Evolutionary conservation across 2,888 invertebrate species (phyloP).

Genomic region (Cerceris ruficornis): DNA sequence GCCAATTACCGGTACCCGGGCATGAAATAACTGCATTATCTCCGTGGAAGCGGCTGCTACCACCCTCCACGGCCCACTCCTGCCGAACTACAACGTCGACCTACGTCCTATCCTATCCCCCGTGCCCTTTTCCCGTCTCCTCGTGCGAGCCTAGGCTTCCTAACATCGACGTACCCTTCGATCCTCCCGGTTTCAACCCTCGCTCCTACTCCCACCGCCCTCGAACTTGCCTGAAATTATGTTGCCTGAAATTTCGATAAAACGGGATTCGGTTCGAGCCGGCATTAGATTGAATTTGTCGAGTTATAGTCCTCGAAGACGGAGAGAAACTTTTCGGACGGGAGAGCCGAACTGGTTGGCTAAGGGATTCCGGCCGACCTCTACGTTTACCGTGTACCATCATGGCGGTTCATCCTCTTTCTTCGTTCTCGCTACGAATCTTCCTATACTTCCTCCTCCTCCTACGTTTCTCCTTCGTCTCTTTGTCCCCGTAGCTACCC

Average conservation of each 20-base stretch:
- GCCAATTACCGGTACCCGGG: conserved; percentile 80
- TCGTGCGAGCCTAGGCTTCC: conserved; percentile 37
- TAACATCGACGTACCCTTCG: conserved; percentile 36
- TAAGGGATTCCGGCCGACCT: conserved; percentile 57
- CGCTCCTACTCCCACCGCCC: conserved; percentile 28
- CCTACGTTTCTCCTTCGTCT: conserved; percentile 7
- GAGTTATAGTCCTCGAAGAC: conserved; percentile 72
- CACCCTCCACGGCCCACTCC: conserved; percentile 55
- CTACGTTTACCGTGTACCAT: conserved; percentile 51
- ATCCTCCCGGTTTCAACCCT: conserved; percentile 48
- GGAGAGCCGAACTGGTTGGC: conserved; percentile 57
- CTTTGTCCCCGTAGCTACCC: conserved; percentile 42
- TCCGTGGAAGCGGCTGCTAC: conserved; percentile 76
- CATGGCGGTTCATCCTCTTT: conserved; percentile 22
- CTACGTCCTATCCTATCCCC: conserved; percentile 44
- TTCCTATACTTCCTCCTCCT: conserved; percentile 6
- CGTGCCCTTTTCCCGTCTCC: conserved; percentile 26
- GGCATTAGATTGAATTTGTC: conserved; percentile 76
- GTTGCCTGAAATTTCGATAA: conserved; percentile 78
- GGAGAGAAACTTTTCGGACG: conserved; percentile 71
- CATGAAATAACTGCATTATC: conserved; percentile 80
- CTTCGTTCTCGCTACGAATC: conserved; percentile 13
- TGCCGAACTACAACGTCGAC: conserved; percentile 53
- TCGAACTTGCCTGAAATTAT: conserved; percentile 68
- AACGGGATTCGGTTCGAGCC: conserved; percentile 72